Evolutionary conservation across 2,113 vertebrate species (phyloP).

Genomic region (Indicator maculatus): DNA sequence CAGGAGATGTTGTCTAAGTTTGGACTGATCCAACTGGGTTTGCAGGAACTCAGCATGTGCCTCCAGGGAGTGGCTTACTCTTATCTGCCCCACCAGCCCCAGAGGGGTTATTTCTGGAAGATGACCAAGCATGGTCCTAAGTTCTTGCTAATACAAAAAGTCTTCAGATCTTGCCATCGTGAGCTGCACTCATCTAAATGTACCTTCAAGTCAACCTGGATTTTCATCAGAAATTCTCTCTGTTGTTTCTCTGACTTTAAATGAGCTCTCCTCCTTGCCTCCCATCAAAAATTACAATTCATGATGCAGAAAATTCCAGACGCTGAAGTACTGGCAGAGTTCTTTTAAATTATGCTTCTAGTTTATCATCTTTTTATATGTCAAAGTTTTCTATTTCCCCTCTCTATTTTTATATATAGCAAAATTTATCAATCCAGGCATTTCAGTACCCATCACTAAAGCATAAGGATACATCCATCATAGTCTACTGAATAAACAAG

Average conservation of each 20-base stretch:
- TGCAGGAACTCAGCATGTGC: neutral
- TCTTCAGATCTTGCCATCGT: neutral
- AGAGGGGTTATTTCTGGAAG: neutral
- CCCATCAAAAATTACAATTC: conserved; percentile 21
- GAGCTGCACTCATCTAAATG: neutral
- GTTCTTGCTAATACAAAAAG: neutral
- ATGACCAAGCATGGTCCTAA: neutral
- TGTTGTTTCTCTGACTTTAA: conserved; percentile 27
- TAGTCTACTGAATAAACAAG: neutral
- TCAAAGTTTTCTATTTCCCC: conserved; percentile 28
- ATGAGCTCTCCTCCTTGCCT: neutral
- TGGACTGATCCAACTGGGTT: neutral
- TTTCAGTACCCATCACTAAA: neutral
- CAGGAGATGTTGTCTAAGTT: neutral
- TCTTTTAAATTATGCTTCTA: conserved; percentile 48
- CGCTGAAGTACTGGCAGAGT: neutral
- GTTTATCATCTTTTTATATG: conserved; percentile 30
- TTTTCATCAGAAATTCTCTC: conserved; percentile 63
- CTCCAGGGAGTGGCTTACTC: neutral
- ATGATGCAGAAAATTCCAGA: conserved; percentile 34
- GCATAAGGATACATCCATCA: neutral
- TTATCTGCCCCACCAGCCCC: neutral
- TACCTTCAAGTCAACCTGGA: neutral
- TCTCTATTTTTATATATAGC: conserved; percentile 15
- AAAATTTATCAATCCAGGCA: conserved; percentile 12